A percentile compares a stretch with the other conserved stretches of the same genome.
Evolutionary conservation across 1,140 invertebrate genomes (phyloP).

Genomic region (Tenebrio molitor): DNA sequence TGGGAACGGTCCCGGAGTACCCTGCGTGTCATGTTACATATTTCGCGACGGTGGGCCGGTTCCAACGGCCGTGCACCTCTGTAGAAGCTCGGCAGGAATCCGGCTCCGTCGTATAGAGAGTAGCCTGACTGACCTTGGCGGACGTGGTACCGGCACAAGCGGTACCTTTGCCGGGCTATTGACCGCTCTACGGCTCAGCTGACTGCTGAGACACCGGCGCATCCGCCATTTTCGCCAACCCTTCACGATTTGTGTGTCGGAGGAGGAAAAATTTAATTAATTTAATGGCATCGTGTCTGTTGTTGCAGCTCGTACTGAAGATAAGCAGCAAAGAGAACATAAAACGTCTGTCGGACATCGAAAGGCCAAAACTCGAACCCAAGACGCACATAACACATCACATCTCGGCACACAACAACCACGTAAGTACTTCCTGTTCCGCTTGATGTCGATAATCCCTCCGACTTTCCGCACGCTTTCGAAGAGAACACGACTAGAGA

Average conservation of each 20-base stretch:
- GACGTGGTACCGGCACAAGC: conserved; percentile 39
- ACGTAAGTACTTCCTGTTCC: conserved; percentile 61
- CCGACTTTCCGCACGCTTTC: conserved; percentile 7
- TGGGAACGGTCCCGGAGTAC: conserved; percentile 24
- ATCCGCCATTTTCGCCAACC: conserved; percentile 37
- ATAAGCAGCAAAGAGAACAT: conserved; percentile 64
- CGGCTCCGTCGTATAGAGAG: conserved; percentile 34
- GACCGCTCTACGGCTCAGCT: conserved; percentile 26
- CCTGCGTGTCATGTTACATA: conserved; percentile 30
- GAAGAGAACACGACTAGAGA: neutral
- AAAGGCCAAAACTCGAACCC: conserved; percentile 63
- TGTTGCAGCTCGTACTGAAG: conserved; percentile 64
- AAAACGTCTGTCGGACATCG: conserved; percentile 62
- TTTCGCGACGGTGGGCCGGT: conserved; percentile 35
- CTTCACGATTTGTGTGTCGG: too few species aligned
- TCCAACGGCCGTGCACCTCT: conserved; percentile 20
- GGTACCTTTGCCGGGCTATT: conserved; percentile 40
- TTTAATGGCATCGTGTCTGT: conserved; percentile 51
- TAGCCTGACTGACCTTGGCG: conserved; percentile 45
- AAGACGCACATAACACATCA: conserved; percentile 64
- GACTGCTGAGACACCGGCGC: conserved; percentile 15
- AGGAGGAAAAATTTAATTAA: too few species aligned
- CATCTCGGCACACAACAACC: conserved; percentile 64
- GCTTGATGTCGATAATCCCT: conserved; percentile 46
- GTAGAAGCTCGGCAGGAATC: conserved; percentile 29